These are phyloP conservation scores for Zaprionus gabonicus DNA, from an alignment of 1,140 invertebrate species.

Conservation along the genomic window DNA sequence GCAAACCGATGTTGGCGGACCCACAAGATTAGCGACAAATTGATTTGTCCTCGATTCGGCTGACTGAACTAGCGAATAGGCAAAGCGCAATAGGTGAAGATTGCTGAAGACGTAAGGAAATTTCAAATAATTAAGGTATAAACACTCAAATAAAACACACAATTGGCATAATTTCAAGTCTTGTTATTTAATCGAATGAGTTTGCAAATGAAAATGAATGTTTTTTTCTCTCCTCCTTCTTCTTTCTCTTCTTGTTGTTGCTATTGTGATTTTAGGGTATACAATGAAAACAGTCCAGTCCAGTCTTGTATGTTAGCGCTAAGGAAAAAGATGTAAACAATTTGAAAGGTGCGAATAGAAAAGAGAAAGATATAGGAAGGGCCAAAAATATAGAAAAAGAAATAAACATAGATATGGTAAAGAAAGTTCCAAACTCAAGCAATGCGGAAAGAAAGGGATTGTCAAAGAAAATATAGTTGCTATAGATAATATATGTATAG, in stretches of 20 bases:
- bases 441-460: neutral
- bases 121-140: slow-evolving; percentile 6
- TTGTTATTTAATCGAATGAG: slow-evolving; percentile 54
- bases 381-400: neutral
- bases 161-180: slow-evolving; percentile 47
- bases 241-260: neutral
- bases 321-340: neutral
- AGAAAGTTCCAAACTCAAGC: neutral
- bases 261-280: slow-evolving; percentile 19
- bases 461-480: neutral
- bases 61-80: slow-evolving; percentile 6
- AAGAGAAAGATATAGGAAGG: neutral
- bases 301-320: neutral
- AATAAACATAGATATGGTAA: neutral
- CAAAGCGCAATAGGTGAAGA: slow-evolving; percentile 1
- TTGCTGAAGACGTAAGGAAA: slow-evolving; percentile 3
- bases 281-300: slow-evolving; percentile 14
- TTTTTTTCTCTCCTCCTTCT: slow-evolving; percentile 2
- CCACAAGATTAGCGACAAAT: slow-evolving; percentile 29
- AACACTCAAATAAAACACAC: slow-evolving; percentile 18
- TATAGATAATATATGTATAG: neutral
- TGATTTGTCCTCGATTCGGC: slow-evolving; percentile 40
- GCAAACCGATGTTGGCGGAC: neutral
- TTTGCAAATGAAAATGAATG: slow-evolving; percentile 43
- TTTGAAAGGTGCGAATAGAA: neutral